phyloP scores from a whole-genome alignment of 2,888 invertebrate genomes.

The Andrena trimmerana region DNA sequence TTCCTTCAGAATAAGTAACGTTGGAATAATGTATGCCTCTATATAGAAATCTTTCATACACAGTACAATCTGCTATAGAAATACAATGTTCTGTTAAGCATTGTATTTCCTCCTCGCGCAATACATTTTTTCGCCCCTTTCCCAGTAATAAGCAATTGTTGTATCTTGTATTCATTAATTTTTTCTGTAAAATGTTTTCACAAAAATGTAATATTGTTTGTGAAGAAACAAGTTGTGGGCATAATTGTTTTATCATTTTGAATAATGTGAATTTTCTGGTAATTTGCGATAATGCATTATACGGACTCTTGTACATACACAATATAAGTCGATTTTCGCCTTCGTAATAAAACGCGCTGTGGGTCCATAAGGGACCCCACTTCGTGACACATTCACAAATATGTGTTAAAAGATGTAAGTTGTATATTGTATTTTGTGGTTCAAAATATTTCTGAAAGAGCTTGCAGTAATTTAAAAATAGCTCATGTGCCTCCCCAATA shows the following conservation, averaged over 20 bases:
- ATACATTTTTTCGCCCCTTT: conserved; percentile 1
- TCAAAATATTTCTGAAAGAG: conserved; percentile 22
- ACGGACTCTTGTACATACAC: conserved; percentile 29
- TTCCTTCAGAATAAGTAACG: conserved; percentile 7
- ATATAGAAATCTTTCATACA: conserved; percentile 20
- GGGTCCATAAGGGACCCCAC: conserved; percentile 27
- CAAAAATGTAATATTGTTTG: conserved; percentile 22
- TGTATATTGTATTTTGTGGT: conserved; percentile 20
- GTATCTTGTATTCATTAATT: conserved; percentile 15
- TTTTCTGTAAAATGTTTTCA: conserved; percentile 26
- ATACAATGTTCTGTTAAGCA: conserved; percentile 15
- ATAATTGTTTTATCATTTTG: conserved; percentile 16
- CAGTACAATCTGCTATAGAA: conserved; percentile 3
- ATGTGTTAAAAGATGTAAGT: conserved; percentile 27
- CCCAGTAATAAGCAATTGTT: conserved; percentile 24
- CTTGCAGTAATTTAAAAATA: conserved; percentile 15
- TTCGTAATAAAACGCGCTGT: conserved; percentile 36
- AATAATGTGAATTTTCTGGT: conserved; percentile 27
- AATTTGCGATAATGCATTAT: conserved; percentile 18
- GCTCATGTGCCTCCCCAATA: conserved; percentile 9
- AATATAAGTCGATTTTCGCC: conserved; percentile 26
- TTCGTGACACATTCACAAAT: conserved; percentile 33
- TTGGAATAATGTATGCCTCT: conserved; percentile 9
- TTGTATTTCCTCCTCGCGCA: conserved; percentile 10
- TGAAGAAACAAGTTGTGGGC: conserved; percentile 16